Evolutionary conservation across 2,113 vertebrate species (phyloP), one percentile per base, ranked within the genome.

Genomic region (Percopsis transmontana): DNA sequence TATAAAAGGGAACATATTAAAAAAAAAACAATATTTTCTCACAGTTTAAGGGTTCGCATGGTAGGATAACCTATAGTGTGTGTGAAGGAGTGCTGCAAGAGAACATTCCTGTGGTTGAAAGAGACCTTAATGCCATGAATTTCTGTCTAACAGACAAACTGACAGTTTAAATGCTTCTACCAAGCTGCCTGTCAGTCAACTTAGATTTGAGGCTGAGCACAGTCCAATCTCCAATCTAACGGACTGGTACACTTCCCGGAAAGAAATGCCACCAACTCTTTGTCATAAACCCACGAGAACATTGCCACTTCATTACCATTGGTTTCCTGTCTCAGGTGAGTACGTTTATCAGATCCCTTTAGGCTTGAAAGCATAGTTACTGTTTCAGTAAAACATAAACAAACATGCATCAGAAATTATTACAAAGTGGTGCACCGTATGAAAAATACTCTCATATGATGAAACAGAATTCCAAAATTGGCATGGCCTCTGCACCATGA

Each of bases 111-210:
- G 80, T 52, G 54, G 76, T 52, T 69, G 73, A 83, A 58, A 61
- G 65, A 72, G 60, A 64, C 57, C 76, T 72, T 72, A 71, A 20
- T 70, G 55, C 48, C 66, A 33, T 52, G 66, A 75, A 79, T 84
- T 65, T 68, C 58, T 61, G 76, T 88, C 80, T 86, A 70, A 72
- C 51, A 45, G 59, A 64, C 56, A 85, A 76, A 85, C 51, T 79
- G 83, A 87, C 80, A 79, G 82, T 79, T 78, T 63, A 64, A 73
- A 81, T 69, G 74, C 69, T 62, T 76, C 70, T 66, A 41, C 58
- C 42, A 70, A 80, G 39, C 74, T 57, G 65, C 52, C 62, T n/a
- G 47, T 52, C 62, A 44, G 58, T 86, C 68, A 81, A 80, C 74
- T 64, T 58, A 40, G 45, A 45, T 78, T 74, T 44, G 66, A 69